Evolutionary conservation across 2,888 invertebrate species (phyloP).

Genomic region (Eledone cirrhosa): DNA sequence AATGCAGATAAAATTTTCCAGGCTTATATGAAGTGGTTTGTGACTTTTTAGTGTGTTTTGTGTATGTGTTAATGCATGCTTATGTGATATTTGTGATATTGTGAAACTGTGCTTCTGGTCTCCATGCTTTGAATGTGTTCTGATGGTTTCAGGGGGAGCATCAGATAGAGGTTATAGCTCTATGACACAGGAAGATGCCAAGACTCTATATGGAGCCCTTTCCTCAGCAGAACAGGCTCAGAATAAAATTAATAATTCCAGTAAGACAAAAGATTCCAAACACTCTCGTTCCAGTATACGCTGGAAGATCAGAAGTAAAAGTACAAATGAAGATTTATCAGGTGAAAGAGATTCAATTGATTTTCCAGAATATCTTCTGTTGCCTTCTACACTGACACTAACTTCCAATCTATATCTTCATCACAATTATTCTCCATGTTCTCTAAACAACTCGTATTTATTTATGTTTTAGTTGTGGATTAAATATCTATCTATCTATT

Average conservation of each 20-base stretch:
- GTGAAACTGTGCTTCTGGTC: no score
- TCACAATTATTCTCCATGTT: no score
- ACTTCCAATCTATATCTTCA: no score
- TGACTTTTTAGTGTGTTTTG: no score
- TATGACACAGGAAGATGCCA: constrained; percentile 68
- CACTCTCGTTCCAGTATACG: constrained; percentile 46
- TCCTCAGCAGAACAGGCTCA: constrained; percentile 22
- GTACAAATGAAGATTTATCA: constrained; percentile 14
- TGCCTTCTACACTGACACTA: no score
- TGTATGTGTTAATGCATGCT: no score
- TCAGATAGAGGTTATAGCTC: constrained; percentile 70
- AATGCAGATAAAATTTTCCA: background rate
- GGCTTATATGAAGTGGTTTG: background rate
- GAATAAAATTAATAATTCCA: constrained; percentile 27
- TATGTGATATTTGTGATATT: no score
- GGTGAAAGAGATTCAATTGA: background rate
- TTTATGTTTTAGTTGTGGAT: no score
- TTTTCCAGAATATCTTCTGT: no score
- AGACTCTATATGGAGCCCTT: constrained; percentile 42
- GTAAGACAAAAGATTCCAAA: constrained; percentile 43
- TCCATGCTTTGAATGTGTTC: background rate
- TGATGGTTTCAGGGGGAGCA: constrained; percentile 60
- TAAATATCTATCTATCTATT: no score
- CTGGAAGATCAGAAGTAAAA: constrained; percentile 41
- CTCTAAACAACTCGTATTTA: no score